Base-by-base conservation (phyloP, 1,140 invertebrate genomes). In the Asobara japonica region DNA sequence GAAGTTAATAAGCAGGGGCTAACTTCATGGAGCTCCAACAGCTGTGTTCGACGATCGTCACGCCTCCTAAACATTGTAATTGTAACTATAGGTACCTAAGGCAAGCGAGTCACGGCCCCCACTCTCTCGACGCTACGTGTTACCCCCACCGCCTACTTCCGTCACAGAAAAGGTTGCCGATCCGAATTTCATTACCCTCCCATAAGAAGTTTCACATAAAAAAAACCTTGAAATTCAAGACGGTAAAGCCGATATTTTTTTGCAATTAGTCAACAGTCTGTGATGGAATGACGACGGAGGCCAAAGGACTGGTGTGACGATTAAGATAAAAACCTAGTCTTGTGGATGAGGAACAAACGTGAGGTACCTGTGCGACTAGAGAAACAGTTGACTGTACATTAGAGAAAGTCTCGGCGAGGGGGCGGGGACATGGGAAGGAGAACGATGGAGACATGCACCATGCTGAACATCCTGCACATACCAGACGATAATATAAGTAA, bases 401-500 rank as follows among this genome's bases (percentile, higher is more conserved):
- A 51, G n/a, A 2, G 16, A 20, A 51, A n/a, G n/a, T n/a, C n/a
- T n/a, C n/a, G 20, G 45, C 6, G 38, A 36, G 73, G 65, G 29
- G 62, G 36, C 2, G 3, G 8, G 10, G 31, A 36, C n/a, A 25
- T 31, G 22, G 10, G 18, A 0, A 29, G 20, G 51, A 11, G 11
- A n/a, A n/a, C n/a, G n/a, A 25, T 7, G 22, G 51, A 1, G 22
- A 2, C 22, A 25, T 56, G 20, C 22, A 25, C 2, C 22, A 56
- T 18, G 25, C 20, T 56, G 51, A 56, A 56, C 22, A 56, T 45
- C 66, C 20, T 61, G 51, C 74, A 74, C 72, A 74, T 76, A 74
- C 71, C 76, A 74, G 4, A 75, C 70, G 77, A 78, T 80, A 77
- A 78, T 74, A 76, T 74, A 78, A 51, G 78, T 78, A 80, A 80